These are phyloP conservation scores for Sebastes taczanowskii DNA, from an alignment of 2,797 vertebrate species.

Conservation along the genomic window DNA sequence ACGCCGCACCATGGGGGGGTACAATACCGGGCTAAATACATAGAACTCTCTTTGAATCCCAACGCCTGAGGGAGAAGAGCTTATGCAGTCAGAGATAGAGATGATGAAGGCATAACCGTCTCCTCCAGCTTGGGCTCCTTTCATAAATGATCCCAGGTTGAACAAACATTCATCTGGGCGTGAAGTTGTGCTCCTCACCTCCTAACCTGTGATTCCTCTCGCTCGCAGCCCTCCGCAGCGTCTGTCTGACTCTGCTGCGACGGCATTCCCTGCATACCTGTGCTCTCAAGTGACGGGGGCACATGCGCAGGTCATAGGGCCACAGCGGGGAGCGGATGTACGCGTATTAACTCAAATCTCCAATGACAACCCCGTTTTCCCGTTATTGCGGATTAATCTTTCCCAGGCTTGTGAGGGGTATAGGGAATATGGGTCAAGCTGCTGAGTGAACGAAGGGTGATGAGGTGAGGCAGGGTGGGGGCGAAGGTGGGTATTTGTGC, in stretches of 20 bases:
- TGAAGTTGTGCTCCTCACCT: conserved; percentile 50
- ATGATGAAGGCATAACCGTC: conserved; percentile 11
- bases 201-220: conserved; percentile 37
- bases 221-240: conserved; percentile 27
- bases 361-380: conserved; percentile 48
- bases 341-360: conserved; percentile 60
- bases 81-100: conserved; percentile 34
- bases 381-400: conserved; percentile 61
- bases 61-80: not conserved
- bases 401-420: conserved; percentile 36
- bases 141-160: conserved; percentile 63
- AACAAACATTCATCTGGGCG: conserved; percentile 60
- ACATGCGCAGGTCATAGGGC: conserved; percentile 61
- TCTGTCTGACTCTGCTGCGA: conserved; percentile 33
- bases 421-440: conserved; percentile 30
- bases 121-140: conserved; percentile 15
- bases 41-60: conserved; percentile 20
- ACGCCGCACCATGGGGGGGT: conserved; percentile 12
- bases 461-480: not conserved
- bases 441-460: conserved; percentile 15
- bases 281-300: conserved; percentile 58
- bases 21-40: not conserved
- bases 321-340: conserved; percentile 60
- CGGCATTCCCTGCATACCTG: conserved; percentile 74
- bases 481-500: conserved; percentile 19